A percentile compares a stretch with the other conserved stretches of the same genome.
These are phyloP conservation scores for Channallabes apus DNA, from an alignment of 2,797 vertebrate species.

Conservation along the genomic window DNA sequence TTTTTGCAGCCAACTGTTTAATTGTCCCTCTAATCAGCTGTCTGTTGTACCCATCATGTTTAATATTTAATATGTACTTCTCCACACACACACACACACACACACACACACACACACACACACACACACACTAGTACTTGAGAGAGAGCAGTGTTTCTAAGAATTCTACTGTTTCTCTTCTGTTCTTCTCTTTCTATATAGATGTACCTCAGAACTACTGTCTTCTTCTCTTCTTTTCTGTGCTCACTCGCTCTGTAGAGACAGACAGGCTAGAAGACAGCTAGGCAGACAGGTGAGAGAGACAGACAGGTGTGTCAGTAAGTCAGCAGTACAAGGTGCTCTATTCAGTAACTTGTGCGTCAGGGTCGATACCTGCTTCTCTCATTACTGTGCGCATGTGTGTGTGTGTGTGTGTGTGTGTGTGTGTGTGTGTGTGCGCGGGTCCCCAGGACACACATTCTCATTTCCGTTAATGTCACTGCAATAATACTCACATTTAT, in stretches of 20 bases:
- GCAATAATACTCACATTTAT: constrained; percentile 83
- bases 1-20: too few relatives aligned
- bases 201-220: background rate
- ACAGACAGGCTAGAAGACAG: background rate
- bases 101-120: background rate
- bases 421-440: constrained; percentile 61
- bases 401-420: background rate
- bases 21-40: too few relatives aligned
- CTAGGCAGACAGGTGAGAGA: background rate
- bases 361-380: constrained; percentile 34
- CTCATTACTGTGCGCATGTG: constrained; percentile 63
- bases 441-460: constrained; percentile 60
- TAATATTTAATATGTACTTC: background rate
- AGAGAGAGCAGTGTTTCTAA: background rate
- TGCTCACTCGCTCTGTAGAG: background rate
- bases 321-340: constrained; percentile 23
- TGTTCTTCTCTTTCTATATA: background rate
- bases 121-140: background rate
- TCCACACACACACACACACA: background rate
- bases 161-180: background rate
- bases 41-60: background rate
- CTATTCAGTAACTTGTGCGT: background rate
- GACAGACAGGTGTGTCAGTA: background rate
- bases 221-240: background rate
- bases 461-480: constrained; percentile 85